Evolutionary conservation across 2,797 vertebrate species (phyloP).

Genomic region (Momotus momota): DNA sequence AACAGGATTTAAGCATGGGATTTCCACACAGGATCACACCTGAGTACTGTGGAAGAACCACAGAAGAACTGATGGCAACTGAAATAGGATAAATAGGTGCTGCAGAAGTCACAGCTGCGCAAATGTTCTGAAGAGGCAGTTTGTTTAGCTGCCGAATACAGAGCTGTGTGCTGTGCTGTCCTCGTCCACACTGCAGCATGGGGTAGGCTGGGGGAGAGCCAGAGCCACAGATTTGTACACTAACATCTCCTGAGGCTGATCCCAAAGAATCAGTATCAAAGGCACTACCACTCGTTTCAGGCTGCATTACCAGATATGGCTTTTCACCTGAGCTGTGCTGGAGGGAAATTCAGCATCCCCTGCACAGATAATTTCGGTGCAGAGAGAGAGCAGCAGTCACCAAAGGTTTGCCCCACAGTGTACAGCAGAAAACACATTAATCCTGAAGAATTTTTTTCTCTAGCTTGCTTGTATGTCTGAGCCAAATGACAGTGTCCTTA

Average conservation of each 20-base stretch:
- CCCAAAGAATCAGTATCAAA: neutral
- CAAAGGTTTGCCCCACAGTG: rapidly evolving
- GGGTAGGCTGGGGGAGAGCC: neutral
- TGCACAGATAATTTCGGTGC: neutral
- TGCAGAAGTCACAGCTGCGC: neutral
- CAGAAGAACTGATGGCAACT: neutral
- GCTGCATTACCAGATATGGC: neutral
- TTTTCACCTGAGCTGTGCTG: neutral
- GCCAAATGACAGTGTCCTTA: neutral
- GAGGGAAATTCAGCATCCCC: neutral
- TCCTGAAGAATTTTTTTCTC: neutral
- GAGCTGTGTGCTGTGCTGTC: neutral
- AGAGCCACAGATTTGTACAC: rapidly evolving
- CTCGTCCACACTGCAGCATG: neutral
- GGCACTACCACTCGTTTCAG: neutral
- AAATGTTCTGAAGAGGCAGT: neutral
- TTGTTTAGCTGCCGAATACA: neutral
- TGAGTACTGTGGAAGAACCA: neutral
- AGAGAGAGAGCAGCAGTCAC: neutral
- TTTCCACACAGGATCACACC: neutral
- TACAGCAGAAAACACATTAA: neutral
- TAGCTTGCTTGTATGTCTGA: neutral
- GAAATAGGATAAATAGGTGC: neutral
- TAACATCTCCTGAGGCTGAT: neutral
- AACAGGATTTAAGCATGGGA: neutral